phyloP scores from a whole-genome alignment of 2,113 vertebrate genomes.

The Anser brachyrhynchus region DNA sequence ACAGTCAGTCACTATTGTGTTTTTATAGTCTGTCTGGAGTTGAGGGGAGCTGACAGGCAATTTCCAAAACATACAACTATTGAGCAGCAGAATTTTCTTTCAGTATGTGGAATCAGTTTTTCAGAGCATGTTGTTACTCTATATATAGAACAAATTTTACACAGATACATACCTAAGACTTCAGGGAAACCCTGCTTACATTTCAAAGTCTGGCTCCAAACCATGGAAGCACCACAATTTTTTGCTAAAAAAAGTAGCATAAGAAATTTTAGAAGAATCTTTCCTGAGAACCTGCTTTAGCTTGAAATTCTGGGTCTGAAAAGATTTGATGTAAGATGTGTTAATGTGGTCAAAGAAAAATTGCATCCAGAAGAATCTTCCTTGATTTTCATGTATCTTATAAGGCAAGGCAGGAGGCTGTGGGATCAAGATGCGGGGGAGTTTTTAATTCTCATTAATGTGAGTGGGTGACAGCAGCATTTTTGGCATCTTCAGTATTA shows the following conservation, averaged over 20 bases:
- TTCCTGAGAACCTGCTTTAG: background rate
- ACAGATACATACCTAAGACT: slow-evolving; percentile 9
- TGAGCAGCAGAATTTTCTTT: background rate
- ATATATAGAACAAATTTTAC: background rate
- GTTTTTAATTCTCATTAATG: slow-evolving; percentile 13
- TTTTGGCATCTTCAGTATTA: slow-evolving; percentile 47
- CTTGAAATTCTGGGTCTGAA: background rate
- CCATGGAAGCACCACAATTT: background rate
- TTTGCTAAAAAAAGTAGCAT: background rate
- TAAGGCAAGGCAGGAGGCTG: background rate
- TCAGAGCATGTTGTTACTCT: background rate
- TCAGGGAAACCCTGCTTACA: slow-evolving; percentile 16
- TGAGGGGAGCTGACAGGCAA: background rate
- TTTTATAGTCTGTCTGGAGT: background rate
- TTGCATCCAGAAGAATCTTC: background rate
- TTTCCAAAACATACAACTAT: background rate
- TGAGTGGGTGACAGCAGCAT: slow-evolving; percentile 28
- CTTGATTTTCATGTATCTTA: background rate
- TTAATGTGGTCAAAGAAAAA: background rate
- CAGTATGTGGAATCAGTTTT: background rate
- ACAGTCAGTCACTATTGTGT: background rate
- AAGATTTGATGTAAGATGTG: background rate
- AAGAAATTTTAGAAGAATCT: background rate
- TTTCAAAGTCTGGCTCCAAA: slow-evolving; percentile 24
- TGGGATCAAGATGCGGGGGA: background rate